A percentile compares a stretch with the other conserved stretches of the same genome.
These are phyloP conservation scores for Pangasius mekongensis DNA, from an alignment of 2,797 vertebrate species.

Conservation along the genomic window DNA sequence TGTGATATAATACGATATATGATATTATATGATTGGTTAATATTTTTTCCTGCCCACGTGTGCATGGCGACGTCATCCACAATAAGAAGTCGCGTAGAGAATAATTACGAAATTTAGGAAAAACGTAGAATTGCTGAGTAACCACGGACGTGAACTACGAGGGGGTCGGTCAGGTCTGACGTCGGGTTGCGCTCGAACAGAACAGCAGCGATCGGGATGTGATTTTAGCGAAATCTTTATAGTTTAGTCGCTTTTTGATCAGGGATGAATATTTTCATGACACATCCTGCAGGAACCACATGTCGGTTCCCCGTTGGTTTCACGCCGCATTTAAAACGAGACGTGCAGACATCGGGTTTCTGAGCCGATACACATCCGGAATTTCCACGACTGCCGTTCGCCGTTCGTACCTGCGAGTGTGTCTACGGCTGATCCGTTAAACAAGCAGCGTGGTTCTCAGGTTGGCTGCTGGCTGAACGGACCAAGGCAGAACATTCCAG, in stretches of 20 bases:
- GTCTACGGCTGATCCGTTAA: not conserved
- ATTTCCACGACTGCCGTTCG: not conserved
- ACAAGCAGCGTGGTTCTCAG: slow-evolving; percentile 62
- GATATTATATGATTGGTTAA: not conserved
- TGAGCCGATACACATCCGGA: not conserved
- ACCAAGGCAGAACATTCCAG: slow-evolving; percentile 78
- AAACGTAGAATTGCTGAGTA: not conserved
- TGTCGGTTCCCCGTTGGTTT: not conserved
- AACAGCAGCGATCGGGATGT: no score
- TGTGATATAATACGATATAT: not conserved
- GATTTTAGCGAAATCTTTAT: not conserved
- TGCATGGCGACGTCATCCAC: not conserved
- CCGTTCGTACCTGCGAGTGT: not conserved
- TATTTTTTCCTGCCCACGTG: not conserved
- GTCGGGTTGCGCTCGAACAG: fast-evolving
- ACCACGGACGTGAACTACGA: not conserved
- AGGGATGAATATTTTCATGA: not conserved
- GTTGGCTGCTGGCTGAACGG: slow-evolving; percentile 71
- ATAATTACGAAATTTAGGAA: not conserved
- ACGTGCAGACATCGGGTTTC: not conserved
- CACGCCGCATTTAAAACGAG: not conserved
- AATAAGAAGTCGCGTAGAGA: not conserved
- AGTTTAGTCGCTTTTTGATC: not conserved
- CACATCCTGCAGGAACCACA: not conserved
- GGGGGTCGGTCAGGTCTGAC: no score